Evolutionary conservation across 2,797 vertebrate genomes (phyloP).

Genomic region (Hemitrygon akajei): DNA sequence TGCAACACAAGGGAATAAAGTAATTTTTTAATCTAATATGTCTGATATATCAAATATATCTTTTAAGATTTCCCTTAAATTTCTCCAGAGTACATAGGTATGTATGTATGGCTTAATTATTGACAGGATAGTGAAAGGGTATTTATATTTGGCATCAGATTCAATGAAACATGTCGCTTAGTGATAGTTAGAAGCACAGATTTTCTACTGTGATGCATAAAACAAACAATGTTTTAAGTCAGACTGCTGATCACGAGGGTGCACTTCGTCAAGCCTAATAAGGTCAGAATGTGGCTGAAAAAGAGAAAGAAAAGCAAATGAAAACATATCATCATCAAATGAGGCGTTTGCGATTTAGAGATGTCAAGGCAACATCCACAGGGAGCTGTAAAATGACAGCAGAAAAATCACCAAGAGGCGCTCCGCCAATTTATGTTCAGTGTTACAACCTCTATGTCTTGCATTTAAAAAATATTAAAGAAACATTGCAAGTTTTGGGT

Average conservation of each 20-base stretch:
- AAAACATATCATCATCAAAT: neutral
- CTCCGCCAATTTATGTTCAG: neutral
- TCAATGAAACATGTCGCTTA: neutral
- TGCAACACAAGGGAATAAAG: neutral
- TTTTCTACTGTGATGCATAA: neutral
- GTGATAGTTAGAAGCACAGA: neutral
- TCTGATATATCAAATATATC: too few relatives aligned
- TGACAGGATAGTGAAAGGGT: neutral
- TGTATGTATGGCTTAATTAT: neutral
- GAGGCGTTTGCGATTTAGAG: neutral
- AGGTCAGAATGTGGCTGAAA: neutral
- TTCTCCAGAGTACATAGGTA: neutral
- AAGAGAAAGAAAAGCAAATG: neutral
- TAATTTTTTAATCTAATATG: neutral
- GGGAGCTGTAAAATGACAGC: neutral
- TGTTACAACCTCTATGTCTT: neutral
- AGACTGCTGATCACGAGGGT: neutral
- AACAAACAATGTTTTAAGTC: neutral
- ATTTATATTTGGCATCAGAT: neutral
- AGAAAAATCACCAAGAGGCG: neutral
- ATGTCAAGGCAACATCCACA: slow-evolving; percentile 1
- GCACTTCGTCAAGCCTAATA: neutral
- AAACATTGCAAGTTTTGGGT: neutral
- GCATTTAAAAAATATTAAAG: neutral
- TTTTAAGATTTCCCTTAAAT: slow-evolving; percentile 1